Percentiles rank a stretch among this genome's conserved stretches.
These are phyloP conservation scores for Chromobotia macracanthus DNA, from an alignment of 2,797 vertebrate genomes.

Conservation along the genomic window DNA sequence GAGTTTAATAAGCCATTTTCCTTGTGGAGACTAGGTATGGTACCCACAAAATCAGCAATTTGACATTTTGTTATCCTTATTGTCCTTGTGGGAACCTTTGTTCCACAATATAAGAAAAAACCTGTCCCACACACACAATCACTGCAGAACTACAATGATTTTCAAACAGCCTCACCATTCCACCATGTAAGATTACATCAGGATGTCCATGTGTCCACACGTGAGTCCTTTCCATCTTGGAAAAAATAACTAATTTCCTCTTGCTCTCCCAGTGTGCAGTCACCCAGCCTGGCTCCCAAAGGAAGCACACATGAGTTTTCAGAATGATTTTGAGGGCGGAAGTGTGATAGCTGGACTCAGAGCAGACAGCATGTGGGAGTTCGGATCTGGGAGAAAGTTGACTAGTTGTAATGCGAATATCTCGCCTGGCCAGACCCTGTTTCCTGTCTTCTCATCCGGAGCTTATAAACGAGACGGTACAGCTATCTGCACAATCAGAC, in stretches of 20 bases:
- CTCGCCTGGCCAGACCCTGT: conserved; percentile 45
- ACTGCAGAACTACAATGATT: neutral
- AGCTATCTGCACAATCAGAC: conserved; percentile 49
- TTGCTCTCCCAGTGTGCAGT: neutral
- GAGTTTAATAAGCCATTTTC: neutral
- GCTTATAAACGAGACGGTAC: conserved; percentile 44
- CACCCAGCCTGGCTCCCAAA: conserved; percentile 9
- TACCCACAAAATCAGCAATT: neutral
- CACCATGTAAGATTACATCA: conserved; percentile 23
- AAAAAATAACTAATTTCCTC: conserved; percentile 1
- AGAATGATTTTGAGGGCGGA: conserved; percentile 26
- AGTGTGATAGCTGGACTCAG: conserved; percentile 34
- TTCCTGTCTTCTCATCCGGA: conserved; percentile 45
- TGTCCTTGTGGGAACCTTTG: neutral
- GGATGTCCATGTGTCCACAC: conserved; percentile 19
- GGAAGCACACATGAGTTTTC: conserved; percentile 27
- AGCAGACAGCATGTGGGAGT: conserved; percentile 39
- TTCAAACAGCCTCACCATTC: neutral
- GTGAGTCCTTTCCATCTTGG: conserved; percentile 20
- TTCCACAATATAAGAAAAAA: neutral
- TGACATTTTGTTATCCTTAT: neutral
- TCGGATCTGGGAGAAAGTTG: conserved; percentile 41
- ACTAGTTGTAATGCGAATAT: conserved; percentile 57
- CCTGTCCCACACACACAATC: neutral
- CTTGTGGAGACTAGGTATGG: too few species aligned